Percentiles rank a stretch among this genome's conserved stretches.
Conservation (phyloP, 1,140 invertebrate genomes). For the Drosophila kohkoa region DNA sequence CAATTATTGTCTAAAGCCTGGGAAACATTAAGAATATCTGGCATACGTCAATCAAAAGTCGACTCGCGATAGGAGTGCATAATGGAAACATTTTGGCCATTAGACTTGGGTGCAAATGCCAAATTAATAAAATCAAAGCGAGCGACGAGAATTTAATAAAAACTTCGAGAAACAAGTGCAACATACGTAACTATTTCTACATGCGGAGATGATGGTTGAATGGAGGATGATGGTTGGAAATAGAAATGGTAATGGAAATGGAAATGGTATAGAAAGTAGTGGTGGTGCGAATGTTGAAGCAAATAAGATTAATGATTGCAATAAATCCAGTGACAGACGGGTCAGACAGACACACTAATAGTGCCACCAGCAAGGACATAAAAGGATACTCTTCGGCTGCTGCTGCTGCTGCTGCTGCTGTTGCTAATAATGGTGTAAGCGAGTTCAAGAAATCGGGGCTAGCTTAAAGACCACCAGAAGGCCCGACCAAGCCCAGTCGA, state of each 20-base stretch:
- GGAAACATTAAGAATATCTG: constrained; percentile 71
- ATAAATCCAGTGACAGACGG: constrained; percentile 83
- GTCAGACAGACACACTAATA: constrained; percentile 68
- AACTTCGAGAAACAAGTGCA: constrained; percentile 54
- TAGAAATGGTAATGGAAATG: background rate
- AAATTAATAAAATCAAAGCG: constrained; percentile 82
- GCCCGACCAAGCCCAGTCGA: background rate
- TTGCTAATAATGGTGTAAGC: constrained; percentile 77
- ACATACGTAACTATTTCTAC: constrained; percentile 14
- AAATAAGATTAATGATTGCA: constrained; percentile 85
- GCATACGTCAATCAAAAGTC: constrained; percentile 73
- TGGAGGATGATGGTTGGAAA: too few species aligned
- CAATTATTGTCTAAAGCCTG: constrained; percentile 72
- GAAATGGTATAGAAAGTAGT: constrained; percentile 2
- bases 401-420: constrained; percentile 9
- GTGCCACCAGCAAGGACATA: constrained; percentile 81
- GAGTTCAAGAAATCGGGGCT: constrained; percentile 70
- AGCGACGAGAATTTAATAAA: constrained; percentile 77
- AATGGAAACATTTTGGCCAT: constrained; percentile 55
- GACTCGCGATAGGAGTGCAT: constrained; percentile 48
- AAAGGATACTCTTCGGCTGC: constrained; percentile 61
- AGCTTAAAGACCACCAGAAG: constrained; percentile 69
- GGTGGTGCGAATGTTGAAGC: constrained; percentile 17
- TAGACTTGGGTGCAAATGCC: constrained; percentile 59
- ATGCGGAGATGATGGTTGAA: background rate